These are phyloP conservation scores for Cosmia trapezina DNA, from an alignment of 2,888 invertebrate genomes.

Conservation along the genomic window DNA sequence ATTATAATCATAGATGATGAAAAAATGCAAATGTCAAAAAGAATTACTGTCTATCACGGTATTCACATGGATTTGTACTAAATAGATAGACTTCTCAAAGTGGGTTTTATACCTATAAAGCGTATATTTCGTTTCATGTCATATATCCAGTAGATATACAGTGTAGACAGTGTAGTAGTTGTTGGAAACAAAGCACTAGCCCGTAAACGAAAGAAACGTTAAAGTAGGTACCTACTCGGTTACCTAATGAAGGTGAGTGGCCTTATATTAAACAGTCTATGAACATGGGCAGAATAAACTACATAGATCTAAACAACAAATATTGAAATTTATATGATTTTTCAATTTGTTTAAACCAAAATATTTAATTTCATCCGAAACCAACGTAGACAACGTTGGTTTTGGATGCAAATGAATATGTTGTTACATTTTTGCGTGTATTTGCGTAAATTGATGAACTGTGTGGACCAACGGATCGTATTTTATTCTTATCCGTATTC, in stretches of 20 bases:
- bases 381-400: conserved; percentile 25
- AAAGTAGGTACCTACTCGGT: neutral
- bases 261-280: conserved; percentile 12
- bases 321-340: conserved; percentile 23
- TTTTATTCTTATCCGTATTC: too few species aligned
- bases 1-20: neutral
- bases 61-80: neutral
- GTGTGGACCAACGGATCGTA: too few species aligned
- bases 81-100: neutral
- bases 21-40: neutral
- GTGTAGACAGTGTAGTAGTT: too few species aligned
- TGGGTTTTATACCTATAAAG: neutral
- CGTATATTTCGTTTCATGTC: neutral
- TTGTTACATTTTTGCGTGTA: neutral
- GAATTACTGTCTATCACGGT: too few species aligned
- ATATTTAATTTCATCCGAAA: too few species aligned
- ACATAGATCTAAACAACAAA: conserved; percentile 5
- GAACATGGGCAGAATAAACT: conserved; percentile 29
- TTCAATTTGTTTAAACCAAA: conserved; percentile 26
- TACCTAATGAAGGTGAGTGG: conserved; percentile 30
- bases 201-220: neutral
- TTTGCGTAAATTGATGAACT: too few species aligned
- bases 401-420: conserved; percentile 13
- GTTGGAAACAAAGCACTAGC: conserved; percentile 17
- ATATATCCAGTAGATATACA: too few species aligned